Evolutionary conservation across 1,140 invertebrate genomes (phyloP).

Genomic region (Pseudomyrmex concolor): DNA sequence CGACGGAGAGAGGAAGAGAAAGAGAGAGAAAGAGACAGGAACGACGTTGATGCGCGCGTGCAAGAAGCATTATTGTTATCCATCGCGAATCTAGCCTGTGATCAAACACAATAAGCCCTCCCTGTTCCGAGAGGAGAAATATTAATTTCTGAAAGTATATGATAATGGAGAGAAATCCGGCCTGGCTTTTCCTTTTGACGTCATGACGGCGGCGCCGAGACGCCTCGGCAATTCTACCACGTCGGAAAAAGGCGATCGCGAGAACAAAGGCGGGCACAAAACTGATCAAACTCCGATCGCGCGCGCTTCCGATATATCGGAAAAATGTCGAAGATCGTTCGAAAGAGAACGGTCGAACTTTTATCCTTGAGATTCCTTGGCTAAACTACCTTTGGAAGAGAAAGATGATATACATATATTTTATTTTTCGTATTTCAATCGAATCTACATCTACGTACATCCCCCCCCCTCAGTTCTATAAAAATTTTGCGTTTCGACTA

Average conservation of each 20-base stretch:
- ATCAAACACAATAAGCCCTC: conserved; percentile 1
- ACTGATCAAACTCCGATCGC: background rate
- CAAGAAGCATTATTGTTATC: conserved; percentile 17
- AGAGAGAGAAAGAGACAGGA: background rate
- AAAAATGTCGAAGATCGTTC: background rate
- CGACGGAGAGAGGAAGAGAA: background rate
- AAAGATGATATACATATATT: too few species aligned
- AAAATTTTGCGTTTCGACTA: too few species aligned
- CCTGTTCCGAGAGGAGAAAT: conserved; percentile 6
- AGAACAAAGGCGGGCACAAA: background rate
- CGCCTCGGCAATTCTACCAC: background rate
- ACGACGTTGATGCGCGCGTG: conserved; percentile 14
- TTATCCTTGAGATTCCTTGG: background rate
- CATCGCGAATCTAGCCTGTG: conserved; percentile 15
- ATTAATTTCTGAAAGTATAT: conserved; percentile 54
- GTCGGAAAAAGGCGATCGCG: background rate
- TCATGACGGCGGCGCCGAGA: background rate
- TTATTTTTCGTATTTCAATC: too few species aligned
- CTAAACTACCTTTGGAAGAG: too few species aligned
- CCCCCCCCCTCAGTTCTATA: too few species aligned
- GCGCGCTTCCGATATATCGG: background rate
- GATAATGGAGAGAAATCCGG: conserved; percentile 50
- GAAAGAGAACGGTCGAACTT: background rate
- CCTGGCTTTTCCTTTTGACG: conserved; percentile 30
- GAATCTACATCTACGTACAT: too few species aligned